These are phyloP conservation scores for Orchestes rusci DNA, from an alignment of 2,888 invertebrate species.

Conservation along the genomic window DNA sequence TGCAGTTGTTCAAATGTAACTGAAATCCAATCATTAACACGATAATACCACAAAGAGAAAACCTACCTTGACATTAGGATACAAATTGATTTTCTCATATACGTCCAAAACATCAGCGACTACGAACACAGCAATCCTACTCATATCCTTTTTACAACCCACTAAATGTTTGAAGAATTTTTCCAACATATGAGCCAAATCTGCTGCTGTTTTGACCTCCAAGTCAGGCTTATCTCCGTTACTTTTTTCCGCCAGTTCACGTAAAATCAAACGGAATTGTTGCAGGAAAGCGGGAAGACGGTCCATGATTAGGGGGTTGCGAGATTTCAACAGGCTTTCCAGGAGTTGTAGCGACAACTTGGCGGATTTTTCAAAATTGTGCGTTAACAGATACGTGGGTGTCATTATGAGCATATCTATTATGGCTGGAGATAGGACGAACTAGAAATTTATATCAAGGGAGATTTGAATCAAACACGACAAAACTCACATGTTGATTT, in stretches of 20 bases:
- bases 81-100: constrained; percentile 43
- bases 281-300: constrained; percentile 39
- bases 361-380: constrained; percentile 31
- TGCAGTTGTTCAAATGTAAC: constrained; percentile 42
- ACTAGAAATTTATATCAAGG: constrained; percentile 34
- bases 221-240: constrained; percentile 29
- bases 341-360: constrained; percentile 31
- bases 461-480: neutral
- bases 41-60: neutral
- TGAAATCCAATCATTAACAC: neutral
- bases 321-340: constrained; percentile 36
- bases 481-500: constrained; percentile 34
- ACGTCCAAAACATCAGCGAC: constrained; percentile 45
- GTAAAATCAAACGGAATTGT: constrained; percentile 37
- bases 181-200: constrained; percentile 42
- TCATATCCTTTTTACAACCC: constrained; percentile 40
- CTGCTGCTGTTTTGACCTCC: constrained; percentile 30
- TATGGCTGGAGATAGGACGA: constrained; percentile 34
- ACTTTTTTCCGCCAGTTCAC: constrained; percentile 33
- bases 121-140: constrained; percentile 44
- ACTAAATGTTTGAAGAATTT: constrained; percentile 40
- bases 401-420: constrained; percentile 35
- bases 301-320: constrained; percentile 38
- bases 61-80: constrained; percentile 45
- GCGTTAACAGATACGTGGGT: constrained; percentile 28